Evolutionary conservation across 2,888 invertebrate genomes (phyloP), one percentile per base, ranked within the genome.

Genomic region (Xiphydria camelus): DNA sequence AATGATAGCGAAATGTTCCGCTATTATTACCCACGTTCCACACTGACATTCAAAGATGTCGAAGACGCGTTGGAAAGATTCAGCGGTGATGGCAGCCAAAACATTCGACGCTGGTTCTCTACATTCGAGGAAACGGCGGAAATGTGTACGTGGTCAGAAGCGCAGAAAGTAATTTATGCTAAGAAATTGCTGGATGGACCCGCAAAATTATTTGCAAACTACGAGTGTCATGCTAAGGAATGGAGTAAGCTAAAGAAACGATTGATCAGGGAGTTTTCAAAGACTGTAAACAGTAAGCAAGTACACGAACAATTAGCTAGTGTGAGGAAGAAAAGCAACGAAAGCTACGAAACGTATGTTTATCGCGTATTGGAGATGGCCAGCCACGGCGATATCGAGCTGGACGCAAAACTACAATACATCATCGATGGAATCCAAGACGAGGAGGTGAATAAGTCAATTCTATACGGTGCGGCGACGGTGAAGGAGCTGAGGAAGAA

Each of bases 391-490:
- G 21, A 44, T 2, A 34, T 53, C 2, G 50, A 53, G 19, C 23
- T 46, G 3, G 44, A 50, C 14, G 45, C 45, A 3, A 14, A 45
- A 14, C 41, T 53, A 6, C 47, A 53, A 22, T 50, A 53, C 18
- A 41, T 50, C 9, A 47, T 52, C 5, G 49, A 52, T 21, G 52
- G 47, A 9, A 48, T 51, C 4, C 15, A 33, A 2, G 51, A 47
- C 32, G 45, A 45, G 6, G 44, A 48, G 21, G 26, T 39, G 22
- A 45, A 48, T 14, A 54, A 51, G 26, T 15, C 35, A 1, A 37
- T 46, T 9, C 25, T 50, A 21, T 53, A 48, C 31, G 46, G 36
- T 23, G 42, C 48, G 21, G n/a, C 32, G 7, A 29, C 44, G 14
- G 38, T 54, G 2, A 38, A 29, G 7, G 49, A 54, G 17, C 40